Evolutionary conservation across 2,888 invertebrate species (phyloP).

Genomic region (Troglohyphantes excavatus): DNA sequence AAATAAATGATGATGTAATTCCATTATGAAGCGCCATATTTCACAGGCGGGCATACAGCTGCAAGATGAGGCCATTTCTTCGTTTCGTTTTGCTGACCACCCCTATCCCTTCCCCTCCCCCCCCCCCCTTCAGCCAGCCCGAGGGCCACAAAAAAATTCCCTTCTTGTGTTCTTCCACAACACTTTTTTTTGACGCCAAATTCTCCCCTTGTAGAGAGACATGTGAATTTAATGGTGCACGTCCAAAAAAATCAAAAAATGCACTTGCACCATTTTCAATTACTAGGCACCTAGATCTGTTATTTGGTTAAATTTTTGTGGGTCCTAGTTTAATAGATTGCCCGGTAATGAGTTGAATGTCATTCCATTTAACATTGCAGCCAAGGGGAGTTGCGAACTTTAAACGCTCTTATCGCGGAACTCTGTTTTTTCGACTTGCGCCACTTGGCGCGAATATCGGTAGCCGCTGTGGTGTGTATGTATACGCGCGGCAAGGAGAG

Average conservation of each 20-base stretch:
- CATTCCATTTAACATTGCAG: too few relatives aligned
- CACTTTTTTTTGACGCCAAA: slow-evolving; percentile 59
- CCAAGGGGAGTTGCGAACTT: too few relatives aligned
- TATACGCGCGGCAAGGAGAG: not conserved
- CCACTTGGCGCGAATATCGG: too few relatives aligned
- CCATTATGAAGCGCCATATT: slow-evolving; percentile 72
- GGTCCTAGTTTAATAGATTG: too few relatives aligned
- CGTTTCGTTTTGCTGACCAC: not conserved
- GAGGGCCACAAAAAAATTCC: slow-evolving; percentile 44
- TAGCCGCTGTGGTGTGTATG: slow-evolving; percentile 3
- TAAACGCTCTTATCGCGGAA: too few relatives aligned
- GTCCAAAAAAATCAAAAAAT: too few relatives aligned
- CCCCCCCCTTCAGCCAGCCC: slow-evolving; percentile 22
- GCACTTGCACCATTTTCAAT: too few relatives aligned
- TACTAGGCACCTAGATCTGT: not conserved
- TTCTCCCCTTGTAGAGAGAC: slow-evolving; percentile 19
- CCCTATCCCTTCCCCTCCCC: slow-evolving; percentile 6
- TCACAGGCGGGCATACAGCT: slow-evolving; percentile 29
- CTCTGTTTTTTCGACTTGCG: too few relatives aligned
- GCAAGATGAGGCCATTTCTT: slow-evolving; percentile 23
- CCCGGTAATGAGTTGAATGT: too few relatives aligned
- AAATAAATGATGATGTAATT: slow-evolving; percentile 65
- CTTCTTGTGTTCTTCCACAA: slow-evolving; percentile 51
- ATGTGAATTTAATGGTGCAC: too few relatives aligned
- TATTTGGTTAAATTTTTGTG: not conserved